Conservation (phyloP, 2,797 vertebrate genomes). For the Mionectes olivaceus region DNA sequence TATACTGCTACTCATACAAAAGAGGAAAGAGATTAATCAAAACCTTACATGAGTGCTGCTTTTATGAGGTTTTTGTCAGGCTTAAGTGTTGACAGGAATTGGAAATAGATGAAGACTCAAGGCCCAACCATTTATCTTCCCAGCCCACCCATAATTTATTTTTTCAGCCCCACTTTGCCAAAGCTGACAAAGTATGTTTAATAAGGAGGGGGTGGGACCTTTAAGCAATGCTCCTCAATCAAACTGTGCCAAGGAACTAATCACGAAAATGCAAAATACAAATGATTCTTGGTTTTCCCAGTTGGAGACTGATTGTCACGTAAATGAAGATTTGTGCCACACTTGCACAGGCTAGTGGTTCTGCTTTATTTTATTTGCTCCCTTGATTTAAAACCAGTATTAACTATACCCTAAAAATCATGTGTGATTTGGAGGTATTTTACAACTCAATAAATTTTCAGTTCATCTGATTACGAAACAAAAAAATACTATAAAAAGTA, state of each 20-base stretch:
- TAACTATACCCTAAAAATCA: background rate
- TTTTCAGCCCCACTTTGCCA: background rate
- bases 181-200: conserved; percentile 31
- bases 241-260: conserved; percentile 59
- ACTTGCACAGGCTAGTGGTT: background rate
- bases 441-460: background rate
- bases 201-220: conserved; percentile 61
- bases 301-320: conserved; percentile 43
- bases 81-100: background rate
- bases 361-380: background rate
- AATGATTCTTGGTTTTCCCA: background rate
- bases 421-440: background rate
- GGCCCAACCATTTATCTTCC: conserved; percentile 36
- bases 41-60: background rate
- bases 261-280: conserved; percentile 32
- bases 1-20: background rate
- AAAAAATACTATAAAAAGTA: background rate
- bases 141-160: conserved; percentile 18
- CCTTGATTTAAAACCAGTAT: background rate
- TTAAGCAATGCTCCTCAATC: conserved; percentile 67
- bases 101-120: conserved; percentile 19
- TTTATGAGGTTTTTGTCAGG: background rate
- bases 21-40: conserved; percentile 21
- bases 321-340: background rate
- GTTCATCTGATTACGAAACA: background rate